These are phyloP conservation scores for Fragum sueziense DNA, from an alignment of 2,888 invertebrate genomes.

Conservation along the genomic window DNA sequence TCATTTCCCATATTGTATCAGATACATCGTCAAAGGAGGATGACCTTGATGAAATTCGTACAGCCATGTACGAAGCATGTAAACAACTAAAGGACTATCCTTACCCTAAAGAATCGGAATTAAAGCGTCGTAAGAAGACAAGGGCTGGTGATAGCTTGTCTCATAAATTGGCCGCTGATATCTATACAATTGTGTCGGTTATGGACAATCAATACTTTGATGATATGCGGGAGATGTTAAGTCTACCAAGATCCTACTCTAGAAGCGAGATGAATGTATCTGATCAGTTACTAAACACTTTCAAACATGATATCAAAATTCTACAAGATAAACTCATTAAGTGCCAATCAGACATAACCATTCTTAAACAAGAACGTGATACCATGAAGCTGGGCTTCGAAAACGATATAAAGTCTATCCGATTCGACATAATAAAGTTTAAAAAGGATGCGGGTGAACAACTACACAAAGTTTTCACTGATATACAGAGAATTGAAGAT, in stretches of 20 bases:
- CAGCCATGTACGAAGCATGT: background rate
- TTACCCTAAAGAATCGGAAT: background rate
- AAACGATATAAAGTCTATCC: background rate
- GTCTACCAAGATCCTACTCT: background rate
- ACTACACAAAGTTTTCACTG: background rate
- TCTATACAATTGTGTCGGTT: background rate
- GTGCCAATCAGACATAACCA: background rate
- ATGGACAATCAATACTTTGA: background rate
- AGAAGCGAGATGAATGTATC: background rate
- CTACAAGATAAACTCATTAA: background rate
- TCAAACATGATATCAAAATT: background rate
- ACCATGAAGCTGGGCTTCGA: background rate
- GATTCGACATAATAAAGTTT: background rate
- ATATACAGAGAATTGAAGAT: background rate
- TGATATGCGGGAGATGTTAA: background rate
- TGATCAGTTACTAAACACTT: background rate
- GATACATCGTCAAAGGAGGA: background rate
- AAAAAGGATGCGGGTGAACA: background rate
- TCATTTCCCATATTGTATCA: background rate
- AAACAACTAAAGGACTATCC: background rate
- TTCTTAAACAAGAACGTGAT: background rate
- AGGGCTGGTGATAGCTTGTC: background rate
- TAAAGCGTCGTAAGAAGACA: constrained; percentile 9
- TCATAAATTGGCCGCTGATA: constrained; percentile 5
- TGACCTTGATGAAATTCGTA: background rate